A percentile compares a stretch with the other conserved stretches of the same genome.
Conservation (phyloP, 92 coral and sea anemone species). For the Hydrozoanthus gracilis region DNA sequence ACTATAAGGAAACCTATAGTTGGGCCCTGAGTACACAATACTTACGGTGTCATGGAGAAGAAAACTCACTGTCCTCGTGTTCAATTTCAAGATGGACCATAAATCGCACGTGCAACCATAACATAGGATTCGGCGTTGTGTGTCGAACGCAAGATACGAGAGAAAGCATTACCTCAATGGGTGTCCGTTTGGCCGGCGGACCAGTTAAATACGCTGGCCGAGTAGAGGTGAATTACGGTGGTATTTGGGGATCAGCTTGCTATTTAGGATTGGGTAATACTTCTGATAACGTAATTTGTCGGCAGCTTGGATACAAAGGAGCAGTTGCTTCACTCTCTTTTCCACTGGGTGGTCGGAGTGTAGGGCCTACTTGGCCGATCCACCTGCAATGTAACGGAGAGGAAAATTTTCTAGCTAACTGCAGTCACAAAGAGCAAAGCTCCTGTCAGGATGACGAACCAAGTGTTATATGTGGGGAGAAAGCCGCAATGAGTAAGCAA, state of each 20-base stretch:
- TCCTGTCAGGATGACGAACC: neutral
- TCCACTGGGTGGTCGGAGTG: neutral
- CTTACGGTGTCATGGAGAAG: slow-evolving; percentile 3
- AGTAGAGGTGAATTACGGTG: slow-evolving; percentile 60
- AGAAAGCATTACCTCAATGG: neutral
- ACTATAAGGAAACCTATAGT: neutral
- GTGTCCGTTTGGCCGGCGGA: neutral
- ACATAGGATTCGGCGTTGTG: neutral
- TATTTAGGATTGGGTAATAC: slow-evolving; percentile 40
- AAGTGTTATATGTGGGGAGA: slow-evolving; percentile 8
- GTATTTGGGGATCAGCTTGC: slow-evolving; percentile 61
- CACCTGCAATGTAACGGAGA: slow-evolving; percentile 10
- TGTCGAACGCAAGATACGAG: slow-evolving; percentile 10
- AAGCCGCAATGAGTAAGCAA: slow-evolving; percentile 1
- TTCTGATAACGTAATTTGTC: slow-evolving; percentile 59
- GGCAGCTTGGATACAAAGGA: slow-evolving; percentile 55
- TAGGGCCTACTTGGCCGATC: neutral
- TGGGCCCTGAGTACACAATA: too few species aligned
- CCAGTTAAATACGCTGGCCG: slow-evolving; percentile 31
- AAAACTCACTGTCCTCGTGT: neutral
- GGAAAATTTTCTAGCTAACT: neutral
- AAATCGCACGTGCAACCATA: neutral
- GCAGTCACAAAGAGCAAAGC: neutral
- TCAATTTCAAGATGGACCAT: neutral
- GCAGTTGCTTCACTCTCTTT: neutral